Evolutionary conservation across 2,797 vertebrate genomes (phyloP), one percentile per base, ranked within the genome.

Genomic region (Etheostoma perlongum): DNA sequence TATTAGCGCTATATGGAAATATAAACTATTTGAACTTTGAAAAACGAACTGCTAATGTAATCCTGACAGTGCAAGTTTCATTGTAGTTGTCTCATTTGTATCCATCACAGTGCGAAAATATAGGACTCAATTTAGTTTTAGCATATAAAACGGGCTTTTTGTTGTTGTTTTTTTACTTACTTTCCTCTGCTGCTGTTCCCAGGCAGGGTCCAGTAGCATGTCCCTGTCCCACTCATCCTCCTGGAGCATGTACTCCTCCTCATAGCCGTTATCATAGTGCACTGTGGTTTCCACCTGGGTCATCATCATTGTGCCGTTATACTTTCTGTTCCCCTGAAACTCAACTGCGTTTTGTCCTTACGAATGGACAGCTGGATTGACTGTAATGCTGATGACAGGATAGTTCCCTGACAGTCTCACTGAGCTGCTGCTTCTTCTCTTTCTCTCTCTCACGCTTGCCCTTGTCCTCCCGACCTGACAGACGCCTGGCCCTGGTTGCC

Each of bases 151-250:
- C 0, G 8, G 7, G 3, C 0, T 2, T 40, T 42, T 21, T n/a
- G 21, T 23, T 10, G 46, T 42, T 21, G 18, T 7, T 48, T 5
- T 72, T 91, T 80, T 72, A 96, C 90, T 87, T 82, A 99, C 98
- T 95, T 99, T 99, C 90, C 98, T 96, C 88, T 99, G 98, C 90
- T 99, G 98, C 85, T 99, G 99, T 87, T 99, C 98, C 98, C 98
- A 99, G 78, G 98, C 98, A 0, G 98, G 98, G 91, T 99, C 98
- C 89, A 99, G 95, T 18, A 99, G 94, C 93, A 99, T 95, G 92
- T 99, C 98, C 91, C 98, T 93, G 96, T 99, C 98, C 98, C 98
- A 99, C 64, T 99, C 98, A 0, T 99, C 98, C 89, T 99, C 98
- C 94, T 98, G 98, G 33, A 94, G 84, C 98, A 99, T 99, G 91